Evolutionary conservation across 2,113 vertebrate genomes (phyloP).

Genomic region (Abramis brama): DNA sequence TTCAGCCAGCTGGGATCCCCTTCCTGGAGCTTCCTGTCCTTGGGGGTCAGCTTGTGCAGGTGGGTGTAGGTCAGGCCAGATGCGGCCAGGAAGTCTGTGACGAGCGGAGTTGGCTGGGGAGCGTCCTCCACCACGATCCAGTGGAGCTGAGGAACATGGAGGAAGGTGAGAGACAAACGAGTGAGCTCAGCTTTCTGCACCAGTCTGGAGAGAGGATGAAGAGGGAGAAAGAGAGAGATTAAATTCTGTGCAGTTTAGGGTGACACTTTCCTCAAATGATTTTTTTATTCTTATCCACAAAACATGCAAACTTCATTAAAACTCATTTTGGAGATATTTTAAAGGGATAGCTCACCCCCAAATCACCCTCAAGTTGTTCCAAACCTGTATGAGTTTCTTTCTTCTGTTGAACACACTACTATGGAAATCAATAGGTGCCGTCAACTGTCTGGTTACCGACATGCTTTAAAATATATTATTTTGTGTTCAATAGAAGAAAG

Average conservation of each 20-base stretch:
- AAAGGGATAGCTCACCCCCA: neutral
- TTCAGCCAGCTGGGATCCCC: conserved; percentile 84
- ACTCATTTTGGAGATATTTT: neutral
- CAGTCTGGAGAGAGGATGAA: conserved; percentile 62
- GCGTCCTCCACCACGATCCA: conserved; percentile 85
- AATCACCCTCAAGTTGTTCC: too few species aligned
- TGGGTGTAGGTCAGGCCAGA: conserved; percentile 79
- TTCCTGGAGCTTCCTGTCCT: conserved; percentile 78
- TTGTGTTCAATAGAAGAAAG: too few species aligned
- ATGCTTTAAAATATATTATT: too few species aligned
- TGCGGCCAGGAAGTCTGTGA: conserved; percentile 71
- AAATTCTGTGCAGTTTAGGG: neutral
- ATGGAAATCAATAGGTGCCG: too few species aligned
- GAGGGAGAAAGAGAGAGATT: neutral
- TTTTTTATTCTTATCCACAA: neutral
- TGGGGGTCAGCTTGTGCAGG: conserved; percentile 75
- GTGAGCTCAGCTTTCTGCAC: conserved; percentile 84
- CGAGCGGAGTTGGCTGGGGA: conserved; percentile 69
- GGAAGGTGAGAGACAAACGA: conserved; percentile 79
- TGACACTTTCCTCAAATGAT: neutral
- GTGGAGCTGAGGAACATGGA: conserved; percentile 79
- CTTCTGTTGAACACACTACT: too few species aligned
- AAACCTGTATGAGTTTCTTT: too few species aligned
- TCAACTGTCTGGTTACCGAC: too few species aligned
- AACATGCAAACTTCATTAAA: neutral